Evolutionary conservation across 2,888 invertebrate genomes (phyloP), one percentile per base, ranked within the genome.

Genomic region (Drosophila helvetica): DNA sequence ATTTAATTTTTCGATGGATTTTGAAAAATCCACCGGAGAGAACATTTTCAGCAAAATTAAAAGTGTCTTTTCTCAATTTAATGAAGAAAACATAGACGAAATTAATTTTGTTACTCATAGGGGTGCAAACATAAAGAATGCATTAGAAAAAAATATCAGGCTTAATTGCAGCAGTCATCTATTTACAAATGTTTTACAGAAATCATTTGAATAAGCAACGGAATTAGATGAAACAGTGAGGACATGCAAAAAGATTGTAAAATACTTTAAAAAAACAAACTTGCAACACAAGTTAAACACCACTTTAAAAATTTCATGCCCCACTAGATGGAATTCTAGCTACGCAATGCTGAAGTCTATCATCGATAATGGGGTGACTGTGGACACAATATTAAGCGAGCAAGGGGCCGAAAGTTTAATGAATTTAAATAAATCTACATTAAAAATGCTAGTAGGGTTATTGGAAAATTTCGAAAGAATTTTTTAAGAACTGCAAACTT

Each of bases 241-340:
- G n/a, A n/a, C n/a, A n/a, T n/a, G n/a, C n/a, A n/a, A n/a, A n/a
- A n/a, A n/a, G n/a, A n/a, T n/a, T n/a, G 27, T 67, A 17, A 72
- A 51, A 43, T 73, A 61, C 54, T 73, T 73, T 30, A 73, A 73
- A 17, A 68, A 72, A 64, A 33, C 58, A 27, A 66, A 66, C 48
- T 45, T 66, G 38, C 58, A 67, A 54, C 50, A 54, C 38, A 51
- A 43, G 52, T 53, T 73, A 54, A 46, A 60, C 47, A 73, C 68
- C n/a, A 50, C 43, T 55, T 30, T 68, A 56, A 72, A 67, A 51
- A 63, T 58, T 50, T 62, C 60, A 43, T 56, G 62, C 56, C 63
- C 67, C 55, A 66, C 68, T 52, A 51, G 72, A 25, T 73, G 60
- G 61, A 73, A 60, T 50, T 63, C 60, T 52, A 54, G 60, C 27